Evolutionary conservation across 2,797 vertebrate species (phyloP).

Genomic region (Enteromius argenteus): DNA sequence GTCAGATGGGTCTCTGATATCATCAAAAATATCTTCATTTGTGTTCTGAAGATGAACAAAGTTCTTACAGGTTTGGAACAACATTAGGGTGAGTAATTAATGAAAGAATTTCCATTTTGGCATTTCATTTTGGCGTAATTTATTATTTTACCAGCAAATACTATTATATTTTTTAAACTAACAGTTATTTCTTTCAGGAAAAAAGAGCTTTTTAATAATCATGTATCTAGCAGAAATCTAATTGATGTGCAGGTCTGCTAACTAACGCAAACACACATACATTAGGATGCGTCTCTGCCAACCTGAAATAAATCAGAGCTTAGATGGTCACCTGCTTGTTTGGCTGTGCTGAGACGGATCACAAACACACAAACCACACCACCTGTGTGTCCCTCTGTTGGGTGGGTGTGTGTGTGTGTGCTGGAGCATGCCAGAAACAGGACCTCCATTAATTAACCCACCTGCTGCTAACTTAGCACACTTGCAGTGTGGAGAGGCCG

Average conservation of each 20-base stretch:
- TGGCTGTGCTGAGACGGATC: constrained; percentile 52
- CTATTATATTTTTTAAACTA: not conserved
- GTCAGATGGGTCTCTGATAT: no score
- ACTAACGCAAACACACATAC: constrained; percentile 28
- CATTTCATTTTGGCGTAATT: not conserved
- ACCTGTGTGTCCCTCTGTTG: constrained; percentile 64
- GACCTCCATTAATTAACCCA: constrained; percentile 71
- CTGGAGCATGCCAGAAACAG: constrained; percentile 52
- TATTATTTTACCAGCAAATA: not conserved
- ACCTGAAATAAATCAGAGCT: constrained; percentile 61
- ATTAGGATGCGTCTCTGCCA: constrained; percentile 11
- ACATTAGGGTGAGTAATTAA: no score
- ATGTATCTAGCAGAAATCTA: not conserved
- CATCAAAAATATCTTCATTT: no score
- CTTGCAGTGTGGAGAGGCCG: constrained; percentile 63
- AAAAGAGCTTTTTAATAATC: not conserved
- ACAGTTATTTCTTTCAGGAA: not conserved
- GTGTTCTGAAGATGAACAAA: no score
- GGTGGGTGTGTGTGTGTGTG: constrained; percentile 25
- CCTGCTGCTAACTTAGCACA: constrained; percentile 65
- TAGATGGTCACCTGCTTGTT: constrained; percentile 53
- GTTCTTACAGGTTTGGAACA: no score
- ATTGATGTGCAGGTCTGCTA: not conserved
- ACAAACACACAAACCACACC: constrained; percentile 44
- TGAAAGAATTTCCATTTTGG: no score